These are phyloP conservation scores for Anthonomus grandis DNA, from an alignment of 1,140 invertebrate species.

Conservation along the genomic window DNA sequence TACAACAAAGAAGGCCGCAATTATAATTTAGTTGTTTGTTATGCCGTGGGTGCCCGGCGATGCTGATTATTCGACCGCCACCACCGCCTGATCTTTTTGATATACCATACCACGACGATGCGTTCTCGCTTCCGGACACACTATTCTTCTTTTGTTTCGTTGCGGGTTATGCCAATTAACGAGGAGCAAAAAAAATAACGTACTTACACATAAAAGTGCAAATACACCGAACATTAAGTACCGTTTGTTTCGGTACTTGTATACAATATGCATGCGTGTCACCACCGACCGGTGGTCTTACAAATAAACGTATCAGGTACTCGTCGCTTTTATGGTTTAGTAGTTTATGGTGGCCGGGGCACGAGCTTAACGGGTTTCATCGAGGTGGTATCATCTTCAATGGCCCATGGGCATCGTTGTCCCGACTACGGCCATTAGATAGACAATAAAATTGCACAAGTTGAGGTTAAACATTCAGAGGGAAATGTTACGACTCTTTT, in stretches of 20 bases:
- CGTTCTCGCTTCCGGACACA: too few relatives aligned
- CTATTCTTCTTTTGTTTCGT: too few relatives aligned
- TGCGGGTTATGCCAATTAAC: too few relatives aligned
- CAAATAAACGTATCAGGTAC: constrained; percentile 22
- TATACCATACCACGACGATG: too few relatives aligned
- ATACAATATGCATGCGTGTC: constrained; percentile 19
- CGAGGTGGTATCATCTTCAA: constrained; percentile 18
- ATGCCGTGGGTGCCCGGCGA: constrained; percentile 1
- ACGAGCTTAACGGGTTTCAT: constrained; percentile 9
- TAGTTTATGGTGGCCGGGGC: constrained; percentile 16
- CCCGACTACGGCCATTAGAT: not conserved
- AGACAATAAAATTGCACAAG: not conserved
- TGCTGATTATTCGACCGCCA: too few relatives aligned
- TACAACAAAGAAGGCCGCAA: constrained; percentile 5
- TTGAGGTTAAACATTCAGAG: too few relatives aligned
- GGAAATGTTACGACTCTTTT: too few relatives aligned
- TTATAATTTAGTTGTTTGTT: constrained; percentile 13
- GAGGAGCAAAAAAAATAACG: too few relatives aligned
- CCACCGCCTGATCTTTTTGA: too few relatives aligned
- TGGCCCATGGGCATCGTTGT: constrained; percentile 3
- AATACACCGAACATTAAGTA: constrained; percentile 14
- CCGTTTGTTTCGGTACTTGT: too few relatives aligned
- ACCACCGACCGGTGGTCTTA: constrained; percentile 16
- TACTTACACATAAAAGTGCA: too few relatives aligned
- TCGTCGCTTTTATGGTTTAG: constrained; percentile 18